phyloP scores from a whole-genome alignment of 2,888 invertebrate species.

The Platycheirus albimanus region DNA sequence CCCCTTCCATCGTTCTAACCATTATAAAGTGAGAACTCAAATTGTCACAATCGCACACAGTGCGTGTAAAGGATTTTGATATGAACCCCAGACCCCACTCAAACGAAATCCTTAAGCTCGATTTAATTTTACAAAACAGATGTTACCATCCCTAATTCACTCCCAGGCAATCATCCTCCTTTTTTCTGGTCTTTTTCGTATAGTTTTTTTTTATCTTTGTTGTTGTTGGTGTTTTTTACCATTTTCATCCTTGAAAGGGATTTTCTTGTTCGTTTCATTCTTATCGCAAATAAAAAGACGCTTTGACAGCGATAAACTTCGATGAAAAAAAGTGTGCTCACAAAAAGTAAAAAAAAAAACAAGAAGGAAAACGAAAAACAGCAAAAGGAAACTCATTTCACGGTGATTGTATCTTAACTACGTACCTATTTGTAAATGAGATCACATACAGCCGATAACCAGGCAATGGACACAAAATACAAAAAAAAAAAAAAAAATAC shows the following conservation, averaged over 20 bases:
- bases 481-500: not conserved
- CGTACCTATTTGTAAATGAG: slow-evolving; percentile 74
- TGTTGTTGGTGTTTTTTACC: no score
- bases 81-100: not conserved
- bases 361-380: slow-evolving; percentile 19
- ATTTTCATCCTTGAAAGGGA: slow-evolving; percentile 38
- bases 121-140: slow-evolving; percentile 66
- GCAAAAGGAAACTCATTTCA: slow-evolving; percentile 70
- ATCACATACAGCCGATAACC: slow-evolving; percentile 73
- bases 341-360: slow-evolving; percentile 24
- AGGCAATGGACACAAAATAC: slow-evolving; percentile 44
- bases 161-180: slow-evolving; percentile 11
- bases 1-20: not conserved
- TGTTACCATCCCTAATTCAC: slow-evolving; percentile 65
- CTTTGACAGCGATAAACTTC: slow-evolving; percentile 70
- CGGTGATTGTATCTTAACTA: slow-evolving; percentile 73
- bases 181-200: not conserved
- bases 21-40: slow-evolving; percentile 43
- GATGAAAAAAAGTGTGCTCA: slow-evolving; percentile 6
- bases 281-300: slow-evolving; percentile 67
- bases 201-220: not conserved
- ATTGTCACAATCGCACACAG: slow-evolving; percentile 15
- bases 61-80: not conserved
- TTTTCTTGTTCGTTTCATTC: slow-evolving; percentile 58
- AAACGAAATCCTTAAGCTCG: slow-evolving; percentile 49